phyloP scores from a whole-genome alignment of 2,888 invertebrate genomes.

The Drosophila niveifrons region DNA sequence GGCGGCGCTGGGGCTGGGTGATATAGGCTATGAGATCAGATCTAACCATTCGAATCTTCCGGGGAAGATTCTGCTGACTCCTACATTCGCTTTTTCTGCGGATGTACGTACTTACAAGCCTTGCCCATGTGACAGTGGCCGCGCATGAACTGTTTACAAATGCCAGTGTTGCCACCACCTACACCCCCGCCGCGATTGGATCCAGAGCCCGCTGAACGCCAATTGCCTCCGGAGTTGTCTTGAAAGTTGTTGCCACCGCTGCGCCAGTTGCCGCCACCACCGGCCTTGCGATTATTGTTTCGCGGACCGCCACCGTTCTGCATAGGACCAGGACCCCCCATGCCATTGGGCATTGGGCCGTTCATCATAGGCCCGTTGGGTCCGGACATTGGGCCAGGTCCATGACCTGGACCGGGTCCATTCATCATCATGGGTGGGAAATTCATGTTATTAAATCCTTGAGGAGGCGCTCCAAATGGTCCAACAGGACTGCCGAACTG shows the following conservation, averaged over 20 bases:
- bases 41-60: slow-evolving; percentile 74
- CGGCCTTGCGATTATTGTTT: slow-evolving; percentile 72
- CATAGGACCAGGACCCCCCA: slow-evolving; percentile 55
- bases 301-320: slow-evolving; percentile 78
- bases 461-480: slow-evolving; percentile 59
- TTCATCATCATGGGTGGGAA: slow-evolving; percentile 77
- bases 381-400: slow-evolving; percentile 45
- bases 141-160: slow-evolving; percentile 92
- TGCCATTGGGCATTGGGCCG: slow-evolving; percentile 52
- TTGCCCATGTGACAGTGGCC: slow-evolving; percentile 94
- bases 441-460: slow-evolving; percentile 67
- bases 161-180: slow-evolving; percentile 83
- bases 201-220: slow-evolving; percentile 87
- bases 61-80: slow-evolving; percentile 71
- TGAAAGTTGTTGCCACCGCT: slow-evolving; percentile 83
- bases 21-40: slow-evolving; percentile 64
- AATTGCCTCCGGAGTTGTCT: slow-evolving; percentile 84
- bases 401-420: slow-evolving; percentile 34
- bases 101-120: slow-evolving; percentile 93
- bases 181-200: slow-evolving; percentile 77
- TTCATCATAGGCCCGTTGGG: slow-evolving; percentile 66
- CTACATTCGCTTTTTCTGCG: slow-evolving; percentile 85
- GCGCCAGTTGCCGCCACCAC: slow-evolving; percentile 82
- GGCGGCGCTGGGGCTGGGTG: neutral
- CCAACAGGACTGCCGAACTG: slow-evolving; percentile 64